Evolutionary conservation across 1,140 invertebrate genomes (phyloP).

Genomic region (Zaprionus tsacasi): DNA sequence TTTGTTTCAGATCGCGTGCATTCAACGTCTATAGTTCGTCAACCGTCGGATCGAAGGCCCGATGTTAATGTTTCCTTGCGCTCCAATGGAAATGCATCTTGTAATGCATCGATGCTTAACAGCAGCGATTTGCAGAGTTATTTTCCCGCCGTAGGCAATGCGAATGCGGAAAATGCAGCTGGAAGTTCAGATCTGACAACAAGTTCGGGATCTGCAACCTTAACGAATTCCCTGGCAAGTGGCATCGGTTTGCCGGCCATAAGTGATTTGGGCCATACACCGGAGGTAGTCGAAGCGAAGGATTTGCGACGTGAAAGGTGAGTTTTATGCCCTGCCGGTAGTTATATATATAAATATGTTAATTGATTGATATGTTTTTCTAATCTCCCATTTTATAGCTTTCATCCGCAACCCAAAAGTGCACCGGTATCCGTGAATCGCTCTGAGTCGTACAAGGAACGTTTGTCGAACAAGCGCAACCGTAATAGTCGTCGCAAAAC

Average conservation of each 20-base stretch:
- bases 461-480: conserved; percentile 86
- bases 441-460: conserved; percentile 83
- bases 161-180: conserved; percentile 52
- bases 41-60: conserved; percentile 79
- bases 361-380: neutral
- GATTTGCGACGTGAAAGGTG: conserved; percentile 76
- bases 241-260: conserved; percentile 38
- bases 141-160: conserved; percentile 59
- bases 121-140: conserved; percentile 72
- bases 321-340: neutral
- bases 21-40: conserved; percentile 73
- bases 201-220: conserved; percentile 48
- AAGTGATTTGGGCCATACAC: conserved; percentile 61
- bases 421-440: conserved; percentile 83
- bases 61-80: conserved; percentile 77
- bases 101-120: conserved; percentile 62
- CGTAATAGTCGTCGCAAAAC: conserved; percentile 89
- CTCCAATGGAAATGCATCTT: conserved; percentile 77
- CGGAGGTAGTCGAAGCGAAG: conserved; percentile 63
- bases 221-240: conserved; percentile 48
- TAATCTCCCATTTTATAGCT: conserved; percentile 37
- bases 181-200: conserved; percentile 56
- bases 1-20: conserved; percentile 68
- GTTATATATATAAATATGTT: neutral
- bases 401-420: conserved; percentile 76